These are phyloP conservation scores for Taphrorychus bicolor DNA, from an alignment of 2,888 invertebrate species.

Conservation along the genomic window DNA sequence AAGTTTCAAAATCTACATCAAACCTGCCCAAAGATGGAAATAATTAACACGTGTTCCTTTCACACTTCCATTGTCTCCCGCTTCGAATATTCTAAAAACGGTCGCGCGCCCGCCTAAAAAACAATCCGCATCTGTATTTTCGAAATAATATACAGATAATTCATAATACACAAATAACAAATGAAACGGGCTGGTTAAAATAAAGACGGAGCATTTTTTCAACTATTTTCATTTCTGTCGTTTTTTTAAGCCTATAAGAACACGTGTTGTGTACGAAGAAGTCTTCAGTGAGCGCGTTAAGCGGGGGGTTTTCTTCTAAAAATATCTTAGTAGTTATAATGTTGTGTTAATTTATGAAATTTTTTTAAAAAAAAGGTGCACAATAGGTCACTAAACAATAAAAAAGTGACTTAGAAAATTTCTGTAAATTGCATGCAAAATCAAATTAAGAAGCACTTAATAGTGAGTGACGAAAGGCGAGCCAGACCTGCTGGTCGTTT, in stretches of 20 bases:
- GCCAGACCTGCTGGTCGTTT: neutral
- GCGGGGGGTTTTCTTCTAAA: constrained; percentile 37
- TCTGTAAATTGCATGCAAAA: no score
- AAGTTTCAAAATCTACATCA: neutral
- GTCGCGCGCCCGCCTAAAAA: constrained; percentile 48
- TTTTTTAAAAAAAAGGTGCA: no score
- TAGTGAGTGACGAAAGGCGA: no score
- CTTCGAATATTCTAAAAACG: constrained; percentile 47
- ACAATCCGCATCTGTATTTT: constrained; percentile 48
- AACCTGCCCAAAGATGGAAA: neutral
- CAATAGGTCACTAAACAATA: no score
- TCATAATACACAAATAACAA: constrained; percentile 37
- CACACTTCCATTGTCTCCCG: constrained; percentile 43
- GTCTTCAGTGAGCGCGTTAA: constrained; percentile 21
- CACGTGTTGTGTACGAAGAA: constrained; percentile 46
- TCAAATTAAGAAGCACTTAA: no score
- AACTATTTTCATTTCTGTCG: constrained; percentile 41
- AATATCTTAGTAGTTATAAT: constrained; percentile 22
- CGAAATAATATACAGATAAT: constrained; percentile 45
- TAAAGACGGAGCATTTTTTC: constrained; percentile 41
- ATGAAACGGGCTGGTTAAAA: constrained; percentile 33
- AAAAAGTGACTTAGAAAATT: no score
- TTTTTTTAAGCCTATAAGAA: constrained; percentile 42
- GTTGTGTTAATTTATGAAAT: neutral
- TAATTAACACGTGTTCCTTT: constrained; percentile 23